Base-by-base conservation (phyloP, 1,140 invertebrate species). In the Aporrectodea caliginosa region DNA sequence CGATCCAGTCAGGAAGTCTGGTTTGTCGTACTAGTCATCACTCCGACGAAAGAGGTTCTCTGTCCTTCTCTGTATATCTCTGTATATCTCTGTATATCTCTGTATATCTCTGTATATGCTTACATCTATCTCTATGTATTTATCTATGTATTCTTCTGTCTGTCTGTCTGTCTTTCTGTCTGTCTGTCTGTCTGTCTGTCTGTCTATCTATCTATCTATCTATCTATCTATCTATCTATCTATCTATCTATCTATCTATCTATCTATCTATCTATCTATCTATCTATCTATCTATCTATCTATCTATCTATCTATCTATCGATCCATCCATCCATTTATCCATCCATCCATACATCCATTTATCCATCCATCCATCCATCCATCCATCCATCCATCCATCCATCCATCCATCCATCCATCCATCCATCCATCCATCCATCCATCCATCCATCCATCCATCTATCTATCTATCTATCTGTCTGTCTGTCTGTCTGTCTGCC, bases 1-100 rank as follows among this genome's bases (percentile, higher is more conserved):
- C 83, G 89, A 77, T 91, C 91, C 12, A 90, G 90, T 85, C 91
- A 92, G 81, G 92, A 92, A 85, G 90, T 92, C 6, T 87, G 89
- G 73, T 90, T 92, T 83, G 91, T 92, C 79, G 90, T 92, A 69
- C 87, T 92, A 12, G 90, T 92, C 14, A 86, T 92, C 0, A 91
- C 91, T 43, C 91, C 91, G 1, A 91, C 89, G 77, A 91, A 92
- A 88, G 91, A 91, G 88, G 91, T 74, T 22, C 27, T 14, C 27
- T 68, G 58, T 68, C 27, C 27, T 27, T 68, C 58, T 68, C 58
- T 68, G 14, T 14, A 27, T 68, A 68, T 68, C 27, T n/a, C n/a
- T n/a, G n/a, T n/a, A n/a, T n/a, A n/a, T n/a, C n/a, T n/a, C n/a
- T n/a, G n/a, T n/a, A n/a, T n/a, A n/a, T n/a, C n/a, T 58, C 43